Base-by-base conservation (phyloP, 92 coral and sea anemone genomes). In the Phenganax marumi region DNA sequence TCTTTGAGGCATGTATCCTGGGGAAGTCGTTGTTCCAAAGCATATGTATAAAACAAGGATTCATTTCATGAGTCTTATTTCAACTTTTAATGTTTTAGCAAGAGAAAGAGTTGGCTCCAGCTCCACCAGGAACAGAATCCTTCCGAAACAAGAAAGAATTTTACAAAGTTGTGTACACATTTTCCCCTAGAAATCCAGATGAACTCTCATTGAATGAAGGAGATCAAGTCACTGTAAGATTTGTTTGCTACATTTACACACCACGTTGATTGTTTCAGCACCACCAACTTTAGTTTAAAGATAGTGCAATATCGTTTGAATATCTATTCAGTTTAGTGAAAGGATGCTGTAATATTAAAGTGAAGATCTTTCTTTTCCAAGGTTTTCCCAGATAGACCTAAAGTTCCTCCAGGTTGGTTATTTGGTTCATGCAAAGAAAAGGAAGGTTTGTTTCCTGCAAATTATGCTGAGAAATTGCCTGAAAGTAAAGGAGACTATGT, bases 341-440 rank as follows among this genome's bases (percentile, higher is more conserved):
- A 75, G 26, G 6, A 75, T 39, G 46, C 53, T 52, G 53, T 50
- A 52, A 13, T 19, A 61, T 55, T 19, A 7, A 55, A 13, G 18
- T 47, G 64, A n/a, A 52, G 13, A 12, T 23, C 23, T 46, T 23
- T 26, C 6, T 49, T 57, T 21, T 50, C 46, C 48, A 66, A 96
- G 99, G 90, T 92, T 50, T 91, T 90, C 51, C 92, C 84, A 17
- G 96, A 88, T 2, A 87, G 52, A 14, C 89, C 79, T 52, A 85
- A 81, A 10, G 93, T 92, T 12, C 99, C 99, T 1, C 99, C 97
- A 21, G 99, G 97, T 68, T 96, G 99, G 99, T 88, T 92, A 26
- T 84, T 79, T 80, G 99, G 99, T 18, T 91, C 88, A 80, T 83
- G 91, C 70, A 89, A 79, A 50, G 90, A 85, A 77, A 92, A 85